These are phyloP conservation scores for Xerus inauris DNA, from an alignment of 2,113 vertebrate genomes.

Conservation along the genomic window DNA sequence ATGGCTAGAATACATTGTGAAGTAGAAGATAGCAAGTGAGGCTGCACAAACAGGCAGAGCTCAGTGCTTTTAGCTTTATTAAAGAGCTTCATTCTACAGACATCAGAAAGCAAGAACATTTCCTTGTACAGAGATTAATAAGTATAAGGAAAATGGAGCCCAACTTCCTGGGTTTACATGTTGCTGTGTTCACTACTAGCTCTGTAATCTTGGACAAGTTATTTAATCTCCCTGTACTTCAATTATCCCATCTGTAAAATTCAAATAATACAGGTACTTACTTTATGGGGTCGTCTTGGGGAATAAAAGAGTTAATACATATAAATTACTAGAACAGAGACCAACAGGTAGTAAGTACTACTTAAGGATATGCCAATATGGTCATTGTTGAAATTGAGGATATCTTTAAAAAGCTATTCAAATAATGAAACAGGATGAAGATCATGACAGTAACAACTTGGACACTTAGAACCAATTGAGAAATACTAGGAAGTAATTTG, in stretches of 20 bases:
- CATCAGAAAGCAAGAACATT: background rate
- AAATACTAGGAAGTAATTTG: background rate
- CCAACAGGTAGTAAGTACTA: background rate
- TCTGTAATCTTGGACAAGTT: background rate
- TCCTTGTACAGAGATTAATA: background rate
- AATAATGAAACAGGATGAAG: background rate
- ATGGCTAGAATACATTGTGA: background rate
- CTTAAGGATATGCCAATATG: background rate
- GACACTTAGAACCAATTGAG: background rate
- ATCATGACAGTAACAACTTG: background rate
- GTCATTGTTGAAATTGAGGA: background rate
- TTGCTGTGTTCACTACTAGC: background rate
- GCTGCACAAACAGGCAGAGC: rapidly evolving
- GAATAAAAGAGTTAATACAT: background rate
- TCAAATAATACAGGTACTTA: background rate
- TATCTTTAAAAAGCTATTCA: background rate
- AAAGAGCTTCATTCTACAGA: background rate
- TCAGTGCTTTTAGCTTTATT: background rate
- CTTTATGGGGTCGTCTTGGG: background rate
- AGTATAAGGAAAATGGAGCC: background rate
- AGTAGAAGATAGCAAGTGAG: background rate
- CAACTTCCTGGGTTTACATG: background rate
- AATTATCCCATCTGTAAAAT: background rate
- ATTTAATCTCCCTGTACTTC: background rate
- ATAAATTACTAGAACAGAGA: background rate